Percentiles rank a stretch among this genome's conserved stretches.
Conservation (phyloP, 2,888 invertebrate genomes). For the Hemicrepidius hirtus region DNA sequence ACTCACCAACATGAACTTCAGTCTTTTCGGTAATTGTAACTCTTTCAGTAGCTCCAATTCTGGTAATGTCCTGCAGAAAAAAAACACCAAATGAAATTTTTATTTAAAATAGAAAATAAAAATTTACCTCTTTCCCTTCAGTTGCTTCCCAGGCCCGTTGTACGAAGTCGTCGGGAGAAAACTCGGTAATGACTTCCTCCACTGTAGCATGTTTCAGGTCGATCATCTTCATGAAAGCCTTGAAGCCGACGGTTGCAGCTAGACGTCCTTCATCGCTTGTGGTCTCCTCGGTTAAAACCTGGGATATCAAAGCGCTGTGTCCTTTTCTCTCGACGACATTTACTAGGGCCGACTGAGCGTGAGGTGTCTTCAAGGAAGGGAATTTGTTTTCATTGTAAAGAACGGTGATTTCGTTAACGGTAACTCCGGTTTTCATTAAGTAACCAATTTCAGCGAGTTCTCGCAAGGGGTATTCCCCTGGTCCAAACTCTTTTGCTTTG, state of each 20-base stretch:
- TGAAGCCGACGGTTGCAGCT: slow-evolving; percentile 88
- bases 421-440: slow-evolving; percentile 84
- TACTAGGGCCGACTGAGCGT: slow-evolving; percentile 89
- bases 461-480: slow-evolving; percentile 84
- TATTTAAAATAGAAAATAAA: background rate
- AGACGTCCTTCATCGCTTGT: slow-evolving; percentile 84
- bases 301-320: slow-evolving; percentile 86
- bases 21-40: slow-evolving; percentile 71
- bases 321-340: slow-evolving; percentile 90
- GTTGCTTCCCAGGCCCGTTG: slow-evolving; percentile 87
- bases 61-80: slow-evolving; percentile 66
- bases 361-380: slow-evolving; percentile 85
- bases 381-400: slow-evolving; percentile 87
- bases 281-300: slow-evolving; percentile 87
- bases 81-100: background rate
- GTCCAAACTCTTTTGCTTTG: slow-evolving; percentile 86
- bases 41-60: slow-evolving; percentile 70
- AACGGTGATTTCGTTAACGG: slow-evolving; percentile 84
- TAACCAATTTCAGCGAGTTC: slow-evolving; percentile 90
- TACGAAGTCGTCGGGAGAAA: slow-evolving; percentile 89
- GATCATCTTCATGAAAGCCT: slow-evolving; percentile 90
- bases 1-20: slow-evolving; percentile 72
- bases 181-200: slow-evolving; percentile 88
- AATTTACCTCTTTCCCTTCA: slow-evolving; percentile 79
- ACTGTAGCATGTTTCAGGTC: slow-evolving; percentile 86